Evolutionary conservation across 1,140 invertebrate genomes (phyloP).

Genomic region (Cardiocondyla obscurior): DNA sequence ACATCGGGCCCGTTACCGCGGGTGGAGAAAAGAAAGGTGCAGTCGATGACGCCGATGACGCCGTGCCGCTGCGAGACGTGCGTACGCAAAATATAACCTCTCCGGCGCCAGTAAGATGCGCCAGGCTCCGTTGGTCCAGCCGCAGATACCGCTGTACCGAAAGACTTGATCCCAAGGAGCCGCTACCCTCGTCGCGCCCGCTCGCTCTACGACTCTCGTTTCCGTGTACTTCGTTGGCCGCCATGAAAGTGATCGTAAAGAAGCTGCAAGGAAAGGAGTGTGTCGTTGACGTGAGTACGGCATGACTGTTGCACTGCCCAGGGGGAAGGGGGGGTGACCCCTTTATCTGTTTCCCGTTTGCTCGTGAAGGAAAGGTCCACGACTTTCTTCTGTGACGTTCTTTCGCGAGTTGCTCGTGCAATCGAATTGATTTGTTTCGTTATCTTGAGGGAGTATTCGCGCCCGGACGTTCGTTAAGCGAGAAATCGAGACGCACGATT

Average conservation of each 20-base stretch:
- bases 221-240: background rate
- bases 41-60: constrained; percentile 53
- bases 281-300: constrained; percentile 77
- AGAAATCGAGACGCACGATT: background rate
- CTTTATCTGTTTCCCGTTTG: background rate
- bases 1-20: background rate
- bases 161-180: constrained; percentile 64
- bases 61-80: constrained; percentile 30
- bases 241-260: constrained; percentile 79
- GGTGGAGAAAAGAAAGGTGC: background rate
- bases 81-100: constrained; percentile 66
- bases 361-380: background rate
- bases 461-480: background rate
- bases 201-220: background rate
- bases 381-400: background rate
- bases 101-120: constrained; percentile 61
- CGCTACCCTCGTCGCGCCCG: background rate
- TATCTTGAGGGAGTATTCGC: background rate
- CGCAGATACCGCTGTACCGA: constrained; percentile 15
- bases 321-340: no score
- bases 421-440: background rate
- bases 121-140: constrained; percentile 18
- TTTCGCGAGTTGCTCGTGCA: background rate
- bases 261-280: constrained; percentile 77
- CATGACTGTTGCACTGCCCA: background rate